Conservation (phyloP, 2,888 invertebrate species). For the Theretra japonica region DNA sequence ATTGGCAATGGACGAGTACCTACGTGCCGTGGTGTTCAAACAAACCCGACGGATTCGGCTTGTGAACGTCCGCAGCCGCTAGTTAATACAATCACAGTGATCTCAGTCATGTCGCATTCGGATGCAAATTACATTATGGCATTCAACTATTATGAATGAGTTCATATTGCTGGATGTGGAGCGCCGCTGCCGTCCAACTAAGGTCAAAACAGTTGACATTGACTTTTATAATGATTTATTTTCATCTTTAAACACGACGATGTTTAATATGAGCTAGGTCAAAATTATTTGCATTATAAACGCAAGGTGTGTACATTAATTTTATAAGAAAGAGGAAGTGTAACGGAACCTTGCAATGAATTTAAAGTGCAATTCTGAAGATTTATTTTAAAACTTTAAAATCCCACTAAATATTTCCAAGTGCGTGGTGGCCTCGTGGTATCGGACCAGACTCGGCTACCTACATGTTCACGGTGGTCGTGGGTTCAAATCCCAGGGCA, state of each 20-base stretch:
- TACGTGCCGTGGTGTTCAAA: constrained; percentile 10
- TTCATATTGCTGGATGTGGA: constrained; percentile 53
- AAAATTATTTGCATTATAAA: constrained; percentile 37
- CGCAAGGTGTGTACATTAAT: neutral
- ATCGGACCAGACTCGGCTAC: too few species aligned
- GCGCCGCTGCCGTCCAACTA: constrained; percentile 54
- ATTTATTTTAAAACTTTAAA: neutral
- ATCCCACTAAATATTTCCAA: too few species aligned
- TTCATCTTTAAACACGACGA: constrained; percentile 16
- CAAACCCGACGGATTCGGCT: constrained; percentile 11
- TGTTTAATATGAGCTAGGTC: constrained; percentile 12
- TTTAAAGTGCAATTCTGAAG: neutral
- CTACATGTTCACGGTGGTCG: too few species aligned
- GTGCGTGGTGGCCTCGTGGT: too few species aligned
- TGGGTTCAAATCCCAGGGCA: too few species aligned
- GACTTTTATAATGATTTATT: constrained; percentile 28
- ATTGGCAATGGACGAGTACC: constrained; percentile 8
- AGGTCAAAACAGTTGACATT: constrained; percentile 53
- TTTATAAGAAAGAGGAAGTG: neutral
- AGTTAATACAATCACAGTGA: constrained; percentile 50
- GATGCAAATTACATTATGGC: constrained; percentile 65
- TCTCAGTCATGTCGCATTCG: constrained; percentile 54
- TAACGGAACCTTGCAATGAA: neutral
- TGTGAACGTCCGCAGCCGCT: constrained; percentile 18
- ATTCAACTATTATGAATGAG: constrained; percentile 60